Conservation (phyloP, 92 coral and sea anemone species). For the Palythoa grandis region DNA sequence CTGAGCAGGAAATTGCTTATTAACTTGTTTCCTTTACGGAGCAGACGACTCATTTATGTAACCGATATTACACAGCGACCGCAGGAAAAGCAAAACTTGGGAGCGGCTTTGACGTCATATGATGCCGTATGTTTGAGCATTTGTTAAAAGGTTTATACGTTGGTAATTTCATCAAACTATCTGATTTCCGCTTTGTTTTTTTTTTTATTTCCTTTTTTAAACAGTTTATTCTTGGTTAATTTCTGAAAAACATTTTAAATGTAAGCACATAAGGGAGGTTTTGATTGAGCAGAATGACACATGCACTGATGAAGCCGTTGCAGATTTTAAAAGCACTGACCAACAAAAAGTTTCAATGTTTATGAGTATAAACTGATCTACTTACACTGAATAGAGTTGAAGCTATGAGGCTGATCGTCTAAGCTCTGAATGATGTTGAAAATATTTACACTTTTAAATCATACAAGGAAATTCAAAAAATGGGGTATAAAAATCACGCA, state of each 20-base stretch:
- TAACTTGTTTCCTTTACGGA: conserved; percentile 14
- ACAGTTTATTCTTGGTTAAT: background rate
- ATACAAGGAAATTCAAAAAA: too few relatives aligned
- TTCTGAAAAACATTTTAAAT: background rate
- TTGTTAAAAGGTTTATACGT: background rate
- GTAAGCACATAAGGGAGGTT: too few relatives aligned
- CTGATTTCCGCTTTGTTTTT: background rate
- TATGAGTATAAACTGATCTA: too few relatives aligned
- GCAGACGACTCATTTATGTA: conserved; percentile 7
- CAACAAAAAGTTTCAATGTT: too few relatives aligned
- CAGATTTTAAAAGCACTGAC: too few relatives aligned
- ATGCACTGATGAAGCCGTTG: too few relatives aligned
- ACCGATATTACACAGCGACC: background rate
- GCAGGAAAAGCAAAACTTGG: conserved; percentile 12
- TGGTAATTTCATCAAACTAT: background rate
- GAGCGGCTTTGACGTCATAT: conserved; percentile 26
- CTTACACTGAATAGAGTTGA: too few relatives aligned
- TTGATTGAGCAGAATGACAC: too few relatives aligned
- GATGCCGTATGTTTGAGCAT: conserved; percentile 1
- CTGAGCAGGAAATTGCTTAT: conserved; percentile 28
- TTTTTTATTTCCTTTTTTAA: background rate
- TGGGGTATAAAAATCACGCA: too few relatives aligned
- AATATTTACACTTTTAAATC: too few relatives aligned
- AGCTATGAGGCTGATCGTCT: too few relatives aligned
- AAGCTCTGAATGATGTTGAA: too few relatives aligned